These are phyloP conservation scores for Torymus aiolomorphi DNA, from an alignment of 2,888 invertebrate genomes.

Conservation along the genomic window DNA sequence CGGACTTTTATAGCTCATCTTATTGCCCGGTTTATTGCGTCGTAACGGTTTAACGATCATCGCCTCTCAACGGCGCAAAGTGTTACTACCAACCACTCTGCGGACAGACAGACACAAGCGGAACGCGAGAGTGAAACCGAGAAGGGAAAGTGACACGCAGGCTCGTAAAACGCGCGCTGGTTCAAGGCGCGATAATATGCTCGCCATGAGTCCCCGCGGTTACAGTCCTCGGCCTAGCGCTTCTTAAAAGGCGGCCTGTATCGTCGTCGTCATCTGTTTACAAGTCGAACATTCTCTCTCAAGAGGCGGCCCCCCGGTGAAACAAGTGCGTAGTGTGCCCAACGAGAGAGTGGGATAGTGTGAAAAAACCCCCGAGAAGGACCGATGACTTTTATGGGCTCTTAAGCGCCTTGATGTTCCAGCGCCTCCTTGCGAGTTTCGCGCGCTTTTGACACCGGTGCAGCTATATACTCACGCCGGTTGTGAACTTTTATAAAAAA, in stretches of 20 bases:
- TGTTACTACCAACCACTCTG: constrained; percentile 53
- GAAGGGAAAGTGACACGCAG: neutral
- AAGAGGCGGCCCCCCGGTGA: neutral
- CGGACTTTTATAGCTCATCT: constrained; percentile 71
- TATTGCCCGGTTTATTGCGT: constrained; percentile 73
- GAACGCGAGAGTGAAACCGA: constrained; percentile 8
- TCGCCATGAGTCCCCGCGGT: constrained; percentile 12
- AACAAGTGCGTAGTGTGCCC: constrained; percentile 28
- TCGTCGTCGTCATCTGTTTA: neutral
- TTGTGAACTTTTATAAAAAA: neutral
- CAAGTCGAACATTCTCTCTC: neutral
- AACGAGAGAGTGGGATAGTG: neutral
- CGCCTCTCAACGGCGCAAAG: constrained; percentile 61
- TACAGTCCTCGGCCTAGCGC: neutral
- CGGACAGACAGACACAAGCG: neutral
- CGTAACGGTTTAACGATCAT: constrained; percentile 74
- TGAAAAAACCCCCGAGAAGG: constrained; percentile 46
- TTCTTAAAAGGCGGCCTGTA: neutral
- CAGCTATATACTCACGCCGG: neutral
- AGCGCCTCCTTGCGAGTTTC: constrained; percentile 16
- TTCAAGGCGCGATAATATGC: constrained; percentile 3
- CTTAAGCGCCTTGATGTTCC: constrained; percentile 62
- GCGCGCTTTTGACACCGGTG: constrained; percentile 26
- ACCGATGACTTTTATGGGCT: constrained; percentile 71
- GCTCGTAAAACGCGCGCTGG: constrained; percentile 18